Evolutionary conservation across 2,797 vertebrate genomes (phyloP).

Genomic region (Valencia hispanica): DNA sequence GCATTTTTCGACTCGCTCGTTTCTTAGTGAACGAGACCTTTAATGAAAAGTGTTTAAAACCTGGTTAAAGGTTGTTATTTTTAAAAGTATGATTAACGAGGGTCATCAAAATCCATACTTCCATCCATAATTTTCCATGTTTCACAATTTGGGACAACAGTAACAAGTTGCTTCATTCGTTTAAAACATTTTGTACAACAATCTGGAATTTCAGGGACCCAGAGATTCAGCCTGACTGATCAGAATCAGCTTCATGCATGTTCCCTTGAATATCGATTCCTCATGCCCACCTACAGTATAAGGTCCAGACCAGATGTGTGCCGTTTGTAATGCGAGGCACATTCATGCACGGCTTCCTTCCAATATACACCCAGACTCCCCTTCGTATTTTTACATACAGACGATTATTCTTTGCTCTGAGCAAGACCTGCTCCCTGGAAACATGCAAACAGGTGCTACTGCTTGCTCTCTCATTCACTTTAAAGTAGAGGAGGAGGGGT

Average conservation of each 20-base stretch:
- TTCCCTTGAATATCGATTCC: background rate
- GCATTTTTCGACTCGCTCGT: no score
- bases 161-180: background rate
- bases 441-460: slow-evolving; percentile 2
- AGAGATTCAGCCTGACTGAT: background rate
- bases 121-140: no score
- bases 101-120: no score
- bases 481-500: background rate
- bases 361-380: background rate
- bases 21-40: no score
- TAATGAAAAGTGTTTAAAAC: no score
- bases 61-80: no score
- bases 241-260: background rate
- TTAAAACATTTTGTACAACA: background rate
- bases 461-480: background rate
- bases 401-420: background rate
- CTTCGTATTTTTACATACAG: slow-evolving; percentile 1
- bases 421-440: slow-evolving; percentile 6
- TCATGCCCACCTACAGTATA: no score
- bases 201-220: background rate
- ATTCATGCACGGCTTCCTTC: background rate
- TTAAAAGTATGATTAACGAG: no score
- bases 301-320: background rate
- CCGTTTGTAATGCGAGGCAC: background rate
- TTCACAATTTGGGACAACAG: background rate